Base-by-base conservation (phyloP, 2,113 vertebrate species). In the Phyllopteryx taeniolatus region DNA sequence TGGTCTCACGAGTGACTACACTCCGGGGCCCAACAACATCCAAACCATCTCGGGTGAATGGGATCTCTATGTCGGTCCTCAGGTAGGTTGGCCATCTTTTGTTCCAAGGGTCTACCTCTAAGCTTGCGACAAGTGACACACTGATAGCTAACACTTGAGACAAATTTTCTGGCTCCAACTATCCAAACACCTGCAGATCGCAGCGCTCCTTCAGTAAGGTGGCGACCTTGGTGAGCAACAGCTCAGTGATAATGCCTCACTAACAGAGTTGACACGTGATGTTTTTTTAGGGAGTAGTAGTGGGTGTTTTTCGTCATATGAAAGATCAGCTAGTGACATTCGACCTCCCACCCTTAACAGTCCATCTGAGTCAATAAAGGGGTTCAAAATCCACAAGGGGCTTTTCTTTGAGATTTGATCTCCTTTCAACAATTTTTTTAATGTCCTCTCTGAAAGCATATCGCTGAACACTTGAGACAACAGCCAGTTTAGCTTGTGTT, bases 181-280 rank as follows among this genome's bases (percentile, higher is more conserved):
- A 67, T 27, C 65, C 44, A 67, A 1, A 49, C 11, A 4, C 65
- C 65, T 8, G 44, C 65, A 15, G 65, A 7, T 5, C 43, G 5
- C 1, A 73, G 3, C 0, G 68, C 67, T 0, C 68, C 77, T 53
- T 70, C 14, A 2, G 15, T 71, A 2, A 79, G 56, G 0, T 75
- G 72, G 2, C n/a, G 3, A 15, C 64, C 51, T 31, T 72, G 77
- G 8, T 75, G 77, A 27, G 46, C 49, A 31, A 67, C 68, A n/a
- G 74, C 3, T 22, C 31, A 42, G n/a, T 74, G 35, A 35, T 74
- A 67, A 22, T 79, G 57, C 42, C 39, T 70, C 1, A 71, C 39
- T 2, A 79, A 33, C 22, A 70, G 4, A 8, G 39, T 46, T 8
- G 56, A 22, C 3, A 44, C 4, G 12, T 69, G 73, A 2, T 69